Conservation (phyloP, 2,113 vertebrate species). For the Callipepla squamata region DNA sequence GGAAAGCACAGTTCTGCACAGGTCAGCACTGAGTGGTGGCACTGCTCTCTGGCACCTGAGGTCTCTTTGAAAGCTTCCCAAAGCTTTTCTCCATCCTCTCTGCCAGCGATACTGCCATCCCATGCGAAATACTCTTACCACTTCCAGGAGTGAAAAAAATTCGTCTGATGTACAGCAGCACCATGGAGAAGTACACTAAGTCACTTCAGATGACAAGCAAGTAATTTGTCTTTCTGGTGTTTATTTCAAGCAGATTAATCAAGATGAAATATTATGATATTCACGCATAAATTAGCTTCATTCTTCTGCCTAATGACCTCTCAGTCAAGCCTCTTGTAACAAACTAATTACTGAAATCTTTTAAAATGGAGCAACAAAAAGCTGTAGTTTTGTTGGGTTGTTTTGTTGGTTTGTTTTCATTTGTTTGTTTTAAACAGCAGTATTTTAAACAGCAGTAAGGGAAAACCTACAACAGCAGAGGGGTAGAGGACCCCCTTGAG, state of each 20-base stretch:
- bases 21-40: neutral
- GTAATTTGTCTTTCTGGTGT: neutral
- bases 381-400: neutral
- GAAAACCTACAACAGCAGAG: neutral
- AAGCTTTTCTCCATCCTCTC: neutral
- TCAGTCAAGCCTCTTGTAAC: neutral
- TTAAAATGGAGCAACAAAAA: neutral
- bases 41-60: neutral
- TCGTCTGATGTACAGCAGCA: neutral
- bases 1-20: neutral
- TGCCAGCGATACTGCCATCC: neutral
- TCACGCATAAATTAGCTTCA: neutral
- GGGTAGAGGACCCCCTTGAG: neutral
- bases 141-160: neutral
- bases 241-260: conserved; percentile 29
- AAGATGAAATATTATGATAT: neutral
- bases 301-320: neutral
- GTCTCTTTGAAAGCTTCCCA: neutral
- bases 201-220: neutral
- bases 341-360: neutral
- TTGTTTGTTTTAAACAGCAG: neutral
- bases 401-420: neutral
- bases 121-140: neutral
- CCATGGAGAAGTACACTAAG: neutral
- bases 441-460: neutral